Conservation (phyloP, 2,113 vertebrate genomes). For the Paradoxurus hermaphroditus region DNA sequence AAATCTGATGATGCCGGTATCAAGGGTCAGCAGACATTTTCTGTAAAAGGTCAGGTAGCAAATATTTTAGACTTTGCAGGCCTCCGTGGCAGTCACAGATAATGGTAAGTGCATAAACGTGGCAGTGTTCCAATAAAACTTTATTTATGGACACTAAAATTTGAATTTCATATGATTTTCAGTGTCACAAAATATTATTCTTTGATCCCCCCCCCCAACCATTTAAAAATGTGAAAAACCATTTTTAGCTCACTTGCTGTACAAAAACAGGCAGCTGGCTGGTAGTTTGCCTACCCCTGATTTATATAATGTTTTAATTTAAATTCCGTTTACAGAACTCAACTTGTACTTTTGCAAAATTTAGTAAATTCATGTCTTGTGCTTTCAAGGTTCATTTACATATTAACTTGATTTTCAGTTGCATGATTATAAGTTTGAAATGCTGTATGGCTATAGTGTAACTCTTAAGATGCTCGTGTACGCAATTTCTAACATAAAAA, state of each 20-base stretch:
- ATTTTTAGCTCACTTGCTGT: conserved; percentile 17
- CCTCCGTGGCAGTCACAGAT: not conserved
- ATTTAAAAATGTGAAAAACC: conserved; percentile 37
- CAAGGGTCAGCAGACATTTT: not conserved
- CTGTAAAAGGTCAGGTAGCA: not conserved
- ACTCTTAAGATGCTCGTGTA: conserved; percentile 3
- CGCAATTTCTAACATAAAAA: conserved; percentile 1
- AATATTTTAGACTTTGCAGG: not conserved
- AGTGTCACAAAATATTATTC: not conserved
- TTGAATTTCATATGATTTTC: conserved; percentile 32
- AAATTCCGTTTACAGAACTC: conserved; percentile 36
- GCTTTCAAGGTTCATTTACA: conserved; percentile 37
- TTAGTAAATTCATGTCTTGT: conserved; percentile 21
- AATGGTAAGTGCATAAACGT: not conserved
- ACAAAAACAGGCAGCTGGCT: conserved; percentile 15
- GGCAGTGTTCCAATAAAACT: conserved; percentile 7
- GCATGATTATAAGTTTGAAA: conserved; percentile 29
- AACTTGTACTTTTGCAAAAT: conserved; percentile 50
- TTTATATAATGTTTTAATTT: conserved; percentile 51
- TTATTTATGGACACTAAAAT: not conserved
- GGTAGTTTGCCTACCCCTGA: not conserved
- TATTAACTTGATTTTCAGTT: conserved; percentile 42
- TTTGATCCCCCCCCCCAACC: not conserved
- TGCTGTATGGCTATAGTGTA: not conserved
- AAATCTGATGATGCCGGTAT: not conserved